A percentile compares a stretch with the other conserved stretches of the same genome.
Evolutionary conservation across 2,888 invertebrate species (phyloP).

Genomic region (Leucoma salicis): DNA sequence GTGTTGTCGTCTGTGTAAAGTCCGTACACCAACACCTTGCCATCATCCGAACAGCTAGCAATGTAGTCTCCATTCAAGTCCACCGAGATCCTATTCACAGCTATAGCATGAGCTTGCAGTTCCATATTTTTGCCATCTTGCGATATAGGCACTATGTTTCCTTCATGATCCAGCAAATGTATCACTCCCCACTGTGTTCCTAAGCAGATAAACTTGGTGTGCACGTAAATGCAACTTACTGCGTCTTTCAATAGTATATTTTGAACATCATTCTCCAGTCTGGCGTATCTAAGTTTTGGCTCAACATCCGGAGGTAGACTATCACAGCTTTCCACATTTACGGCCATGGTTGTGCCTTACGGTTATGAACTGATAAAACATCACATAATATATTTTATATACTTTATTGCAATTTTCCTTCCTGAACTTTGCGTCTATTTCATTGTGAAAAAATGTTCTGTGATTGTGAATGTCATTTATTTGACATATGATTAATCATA

Average conservation of each 20-base stretch:
- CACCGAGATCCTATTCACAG: slow-evolving; percentile 97
- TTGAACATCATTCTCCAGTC: slow-evolving; percentile 93
- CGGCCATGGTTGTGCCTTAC: slow-evolving; percentile 50
- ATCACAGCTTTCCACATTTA: slow-evolving; percentile 70
- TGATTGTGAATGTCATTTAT: too few relatives aligned
- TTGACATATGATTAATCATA: too few relatives aligned
- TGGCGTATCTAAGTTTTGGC: slow-evolving; percentile 95
- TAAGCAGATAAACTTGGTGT: slow-evolving; percentile 96
- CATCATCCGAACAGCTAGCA: slow-evolving; percentile 96
- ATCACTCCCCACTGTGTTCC: slow-evolving; percentile 96
- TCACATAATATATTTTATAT: slow-evolving; percentile 20
- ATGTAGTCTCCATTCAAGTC: slow-evolving; percentile 97
- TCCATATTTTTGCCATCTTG: slow-evolving; percentile 85
- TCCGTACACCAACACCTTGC: slow-evolving; percentile 92
- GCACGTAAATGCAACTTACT: slow-evolving; percentile 94
- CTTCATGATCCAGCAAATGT: slow-evolving; percentile 95
- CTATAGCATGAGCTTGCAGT: slow-evolving; percentile 90
- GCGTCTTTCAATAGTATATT: slow-evolving; percentile 92
- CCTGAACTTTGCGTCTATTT: neutral
- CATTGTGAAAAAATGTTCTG: too few relatives aligned
- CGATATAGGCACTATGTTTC: slow-evolving; percentile 86
- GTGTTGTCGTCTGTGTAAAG: slow-evolving; percentile 93
- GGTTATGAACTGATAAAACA: neutral
- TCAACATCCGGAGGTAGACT: slow-evolving; percentile 82
- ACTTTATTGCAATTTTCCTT: slow-evolving; percentile 15